phyloP scores from a whole-genome alignment of 2,888 invertebrate genomes.

The Ophraella communa region DNA sequence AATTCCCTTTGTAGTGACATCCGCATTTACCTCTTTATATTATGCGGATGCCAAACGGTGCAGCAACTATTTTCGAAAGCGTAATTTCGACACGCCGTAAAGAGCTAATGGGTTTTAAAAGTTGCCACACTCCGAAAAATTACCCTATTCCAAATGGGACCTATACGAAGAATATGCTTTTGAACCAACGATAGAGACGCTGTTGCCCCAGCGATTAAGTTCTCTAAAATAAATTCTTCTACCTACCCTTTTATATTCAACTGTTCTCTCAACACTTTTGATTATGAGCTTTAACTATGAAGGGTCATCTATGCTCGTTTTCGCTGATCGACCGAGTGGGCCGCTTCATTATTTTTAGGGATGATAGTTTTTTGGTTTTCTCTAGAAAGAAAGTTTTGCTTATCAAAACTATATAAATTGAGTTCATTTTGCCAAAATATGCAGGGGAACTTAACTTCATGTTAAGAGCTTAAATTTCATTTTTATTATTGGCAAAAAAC shows the following conservation, averaged over 20 bases:
- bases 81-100: conserved; percentile 36
- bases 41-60: conserved; percentile 27
- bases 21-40: background rate
- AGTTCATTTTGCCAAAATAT: too few relatives aligned
- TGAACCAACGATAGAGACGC: conserved; percentile 32
- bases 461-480: too few relatives aligned
- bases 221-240: conserved; percentile 4
- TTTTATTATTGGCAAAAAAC: too few relatives aligned
- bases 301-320: conserved; percentile 19
- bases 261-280: conserved; percentile 13
- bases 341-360: conserved; percentile 14
- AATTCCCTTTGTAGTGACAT: too few relatives aligned
- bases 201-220: conserved; percentile 18
- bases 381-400: too few relatives aligned
- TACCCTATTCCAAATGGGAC: conserved; percentile 30
- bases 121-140: conserved; percentile 35
- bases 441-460: too few relatives aligned
- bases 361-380: too few relatives aligned
- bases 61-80: conserved; percentile 28
- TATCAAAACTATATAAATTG: too few relatives aligned
- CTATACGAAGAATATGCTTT: conserved; percentile 31
- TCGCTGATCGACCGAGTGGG: conserved; percentile 10
- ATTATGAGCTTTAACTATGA: conserved; percentile 20
- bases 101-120: conserved; percentile 35
- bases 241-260: conserved; percentile 9